Evolutionary conservation across 2,888 invertebrate species (phyloP), one percentile per base, ranked within the genome.

Genomic region (Chloroclysta siterata): DNA sequence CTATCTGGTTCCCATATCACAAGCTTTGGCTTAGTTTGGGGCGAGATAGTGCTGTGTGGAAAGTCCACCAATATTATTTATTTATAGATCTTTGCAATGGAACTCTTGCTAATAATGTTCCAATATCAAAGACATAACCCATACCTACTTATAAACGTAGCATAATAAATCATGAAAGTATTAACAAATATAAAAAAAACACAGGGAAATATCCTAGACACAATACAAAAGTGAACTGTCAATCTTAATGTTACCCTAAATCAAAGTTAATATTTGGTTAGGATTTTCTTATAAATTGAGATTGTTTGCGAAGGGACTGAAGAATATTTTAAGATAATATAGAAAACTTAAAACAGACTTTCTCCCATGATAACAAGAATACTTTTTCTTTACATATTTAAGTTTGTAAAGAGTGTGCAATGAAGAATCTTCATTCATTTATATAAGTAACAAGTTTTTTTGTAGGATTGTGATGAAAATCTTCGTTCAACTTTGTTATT

Each of bases 181-280:
- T n/a, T n/a, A n/a, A 1, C 22, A 3, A 22, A 22, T 22, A 22
- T n/a, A 22, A 2, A 22, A 22, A 22, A 22, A 22, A 1, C 22
- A 22, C 22, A 22, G 22, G 3, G 22, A 22, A 42, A 42, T 42
- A 42, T 42, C 36, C 5, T 5, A 33, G 42, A 4, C 14, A 44
- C 22, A 52, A 22, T 7, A 17, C 33, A 51, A 14, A 51, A 51
- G 10, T 51, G 50, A 33, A 33, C 33, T 46, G 17, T 46, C 46
- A 46, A 14, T 53, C 53, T 42, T 53, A 15, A 46, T 46, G 10
- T 17, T 54, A 41, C 44, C 28, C 46, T 7, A 46, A 54, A 58
- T 51, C 57, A 50, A 57, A 29, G 46, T 51, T 48, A 46, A 61
- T 61, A 54, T 55, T 61, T 55, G 28, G 46, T 46, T 52, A 61